Evolutionary conservation across 2,797 vertebrate species (phyloP).

Genomic region (Lutjanus campechanus): DNA sequence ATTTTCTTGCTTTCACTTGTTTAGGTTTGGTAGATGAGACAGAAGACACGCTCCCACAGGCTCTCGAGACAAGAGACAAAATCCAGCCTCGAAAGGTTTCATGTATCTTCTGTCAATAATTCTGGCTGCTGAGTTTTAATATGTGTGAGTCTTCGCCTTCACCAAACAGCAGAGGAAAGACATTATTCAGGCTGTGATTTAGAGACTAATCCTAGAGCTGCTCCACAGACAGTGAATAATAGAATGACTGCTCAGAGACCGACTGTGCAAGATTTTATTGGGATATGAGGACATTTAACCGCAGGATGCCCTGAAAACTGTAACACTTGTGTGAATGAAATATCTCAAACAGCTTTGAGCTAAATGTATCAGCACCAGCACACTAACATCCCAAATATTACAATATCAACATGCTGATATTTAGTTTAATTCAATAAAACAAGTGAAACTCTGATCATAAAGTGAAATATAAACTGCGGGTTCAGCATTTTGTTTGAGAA

Average conservation of each 20-base stretch:
- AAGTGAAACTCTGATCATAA: not conserved
- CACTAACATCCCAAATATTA: not conserved
- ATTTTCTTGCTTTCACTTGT: not conserved
- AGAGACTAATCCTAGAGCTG: slow-evolving; percentile 11
- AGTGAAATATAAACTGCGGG: not conserved
- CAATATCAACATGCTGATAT: no score
- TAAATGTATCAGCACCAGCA: not conserved
- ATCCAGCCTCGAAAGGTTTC: slow-evolving; percentile 6
- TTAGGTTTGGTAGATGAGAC: slow-evolving; percentile 2
- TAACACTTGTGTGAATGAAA: not conserved
- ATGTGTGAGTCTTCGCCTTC: not conserved
- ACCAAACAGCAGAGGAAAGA: slow-evolving; percentile 1
- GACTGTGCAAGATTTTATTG: not conserved
- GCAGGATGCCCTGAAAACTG: not conserved
- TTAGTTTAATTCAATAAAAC: not conserved
- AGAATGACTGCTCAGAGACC: not conserved
- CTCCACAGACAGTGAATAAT: slow-evolving; percentile 21
- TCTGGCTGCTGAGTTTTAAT: not conserved
- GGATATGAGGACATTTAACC: not conserved
- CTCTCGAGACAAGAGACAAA: not conserved
- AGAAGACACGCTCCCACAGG: not conserved
- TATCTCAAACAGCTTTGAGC: not conserved
- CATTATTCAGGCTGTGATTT: slow-evolving; percentile 21
- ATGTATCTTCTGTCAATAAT: not conserved
- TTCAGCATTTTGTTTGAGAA: not conserved